Evolutionary conservation across 1,140 invertebrate species (phyloP), one percentile per base, ranked within the genome.

Genomic region (Drosophila cardini): DNA sequence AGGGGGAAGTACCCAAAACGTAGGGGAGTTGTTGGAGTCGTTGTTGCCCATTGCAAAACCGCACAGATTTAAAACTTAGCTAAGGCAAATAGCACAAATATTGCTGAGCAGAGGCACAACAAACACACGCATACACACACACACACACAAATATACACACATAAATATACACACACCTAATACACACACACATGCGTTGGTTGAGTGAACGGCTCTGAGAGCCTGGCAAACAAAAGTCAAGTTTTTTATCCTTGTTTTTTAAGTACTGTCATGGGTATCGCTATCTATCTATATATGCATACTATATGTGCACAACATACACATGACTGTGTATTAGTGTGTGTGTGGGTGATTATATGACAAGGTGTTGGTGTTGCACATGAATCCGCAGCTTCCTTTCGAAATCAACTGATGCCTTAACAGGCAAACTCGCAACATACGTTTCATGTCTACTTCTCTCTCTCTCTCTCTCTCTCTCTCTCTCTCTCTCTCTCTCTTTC

Each of bases 221-320:
- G 71, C 46, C 64, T 53, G 48, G 48, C 83, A 87, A 87, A 83
- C 83, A 87, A 89, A 79, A 87, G 76, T 77, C 65, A 87, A 79
- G 68, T 73, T 87, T 80, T 79, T 71, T 68, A 69, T 82, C 13
- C 72, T 76, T 69, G 69, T 50, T 82, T 82, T 87, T 87, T 89
- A 87, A 87, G 83, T 83, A 87, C 83, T 87, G 84, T 89, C 83
- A 87, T 83, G 83, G 84, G 83, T 87, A 87, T 89, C 84, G 83
- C 83, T 87, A 89, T 87, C 83, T 87, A 76, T 82, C 76, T 72
- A 65, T 80, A 69, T 34, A 53, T 69, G 70, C 58, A 57, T 43
- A 50, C 4, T 32, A 34, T 32, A 58, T 40, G 38, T n/a, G 46
- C 16, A n/a, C 42, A 34, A 21, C 52, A 34, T 42, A 18, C 30